Conservation (phyloP, 2,113 vertebrate species). For the Scopus umbretta region DNA sequence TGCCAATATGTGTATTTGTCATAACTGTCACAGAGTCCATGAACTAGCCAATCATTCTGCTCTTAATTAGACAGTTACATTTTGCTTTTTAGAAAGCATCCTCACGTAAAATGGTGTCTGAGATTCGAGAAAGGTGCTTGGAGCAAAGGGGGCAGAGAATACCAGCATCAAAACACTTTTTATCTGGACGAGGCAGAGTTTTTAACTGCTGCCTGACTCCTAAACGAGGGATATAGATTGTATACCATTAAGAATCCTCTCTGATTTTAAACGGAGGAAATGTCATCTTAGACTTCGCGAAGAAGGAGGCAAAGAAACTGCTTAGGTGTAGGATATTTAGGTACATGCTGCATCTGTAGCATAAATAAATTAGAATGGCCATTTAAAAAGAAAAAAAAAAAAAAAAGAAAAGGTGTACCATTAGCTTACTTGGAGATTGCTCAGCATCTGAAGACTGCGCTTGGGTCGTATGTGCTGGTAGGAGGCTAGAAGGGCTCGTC, state of each 20-base stretch:
- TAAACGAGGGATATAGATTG: not conserved
- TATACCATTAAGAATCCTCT: not conserved
- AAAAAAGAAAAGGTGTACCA: not conserved
- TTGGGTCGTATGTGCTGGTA: not conserved
- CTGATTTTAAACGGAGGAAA: not conserved
- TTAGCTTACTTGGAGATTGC: not conserved
- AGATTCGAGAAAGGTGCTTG: conserved; percentile 61
- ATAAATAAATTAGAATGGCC: not conserved
- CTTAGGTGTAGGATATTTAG: not conserved
- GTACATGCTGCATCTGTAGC: not conserved
- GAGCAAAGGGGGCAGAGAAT: conserved; percentile 67
- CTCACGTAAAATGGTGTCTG: conserved; percentile 66
- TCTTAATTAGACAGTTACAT: conserved; percentile 84
- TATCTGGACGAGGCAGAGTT: conserved; percentile 27
- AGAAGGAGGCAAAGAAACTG: not conserved
- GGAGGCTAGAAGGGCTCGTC: not conserved
- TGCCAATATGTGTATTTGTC: conserved; percentile 81
- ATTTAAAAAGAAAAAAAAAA: not conserved
- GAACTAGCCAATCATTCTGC: conserved; percentile 76
- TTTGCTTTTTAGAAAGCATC: conserved; percentile 73
- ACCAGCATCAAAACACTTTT: conserved; percentile 32
- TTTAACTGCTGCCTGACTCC: conserved; percentile 40
- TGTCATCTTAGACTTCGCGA: not conserved
- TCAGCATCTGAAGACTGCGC: not conserved
- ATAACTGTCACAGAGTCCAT: conserved; percentile 78